phyloP scores from a whole-genome alignment of 2,888 invertebrate species.

The Oscheius sp. region DNA sequence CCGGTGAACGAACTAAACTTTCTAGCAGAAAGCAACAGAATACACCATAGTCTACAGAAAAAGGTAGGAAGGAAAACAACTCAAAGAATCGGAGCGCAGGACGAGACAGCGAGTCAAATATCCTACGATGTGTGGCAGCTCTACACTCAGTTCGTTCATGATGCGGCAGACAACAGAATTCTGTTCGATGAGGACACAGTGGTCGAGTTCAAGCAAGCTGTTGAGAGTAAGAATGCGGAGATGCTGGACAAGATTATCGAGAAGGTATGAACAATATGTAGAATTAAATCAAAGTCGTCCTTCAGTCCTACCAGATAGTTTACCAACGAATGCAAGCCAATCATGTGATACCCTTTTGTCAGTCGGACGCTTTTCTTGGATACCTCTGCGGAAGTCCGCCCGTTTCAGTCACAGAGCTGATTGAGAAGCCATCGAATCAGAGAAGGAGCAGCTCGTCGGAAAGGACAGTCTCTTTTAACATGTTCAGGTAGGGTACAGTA shows the following conservation, averaged over 20 bases:
- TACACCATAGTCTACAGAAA: constrained; percentile 62
- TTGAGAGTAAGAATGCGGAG: constrained; percentile 17
- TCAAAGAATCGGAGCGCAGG: constrained; percentile 36
- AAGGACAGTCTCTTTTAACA: constrained; percentile 24
- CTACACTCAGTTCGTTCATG: constrained; percentile 64
- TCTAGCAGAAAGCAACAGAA: constrained; percentile 64
- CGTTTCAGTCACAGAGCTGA: constrained; percentile 62
- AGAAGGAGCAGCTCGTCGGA: constrained; percentile 22
- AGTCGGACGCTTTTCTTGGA: constrained; percentile 70
- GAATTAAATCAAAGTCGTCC: neutral
- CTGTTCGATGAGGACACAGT: constrained; percentile 44
- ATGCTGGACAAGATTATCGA: constrained; percentile 55
- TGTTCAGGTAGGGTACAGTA: constrained; percentile 26
- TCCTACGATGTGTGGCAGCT: constrained; percentile 69
- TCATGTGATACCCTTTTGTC: constrained; percentile 70
- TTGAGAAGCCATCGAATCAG: constrained; percentile 40
- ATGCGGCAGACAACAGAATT: constrained; percentile 62
- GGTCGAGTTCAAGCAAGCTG: constrained; percentile 45
- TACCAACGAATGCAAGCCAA: constrained; percentile 66
- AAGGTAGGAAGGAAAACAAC: constrained; percentile 36
- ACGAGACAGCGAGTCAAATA: constrained; percentile 48
- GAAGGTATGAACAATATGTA: constrained; percentile 29
- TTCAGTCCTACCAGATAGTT: constrained; percentile 64
- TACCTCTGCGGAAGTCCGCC: constrained; percentile 69
- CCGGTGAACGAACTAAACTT: constrained; percentile 67